Base-by-base conservation (phyloP, 1,140 invertebrate species). In the Linepithema humile region DNA sequence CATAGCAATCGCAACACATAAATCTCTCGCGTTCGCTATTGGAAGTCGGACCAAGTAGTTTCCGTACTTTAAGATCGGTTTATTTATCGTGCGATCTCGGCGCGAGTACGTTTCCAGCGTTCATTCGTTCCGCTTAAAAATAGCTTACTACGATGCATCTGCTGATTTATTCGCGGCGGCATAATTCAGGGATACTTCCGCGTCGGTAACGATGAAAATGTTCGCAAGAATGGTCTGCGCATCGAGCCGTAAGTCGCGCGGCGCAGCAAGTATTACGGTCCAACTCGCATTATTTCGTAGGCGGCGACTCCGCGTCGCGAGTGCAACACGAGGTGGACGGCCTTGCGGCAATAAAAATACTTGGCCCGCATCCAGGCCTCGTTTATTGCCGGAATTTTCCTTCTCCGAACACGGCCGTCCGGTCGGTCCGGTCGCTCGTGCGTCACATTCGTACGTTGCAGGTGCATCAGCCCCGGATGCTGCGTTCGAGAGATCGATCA, bases 301-400 rank as follows among this genome's bases (percentile, higher is more conserved):
- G 84, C 83, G 74, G 83, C 50, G 72, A 80, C 74, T 62, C 40
- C 55, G 60, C 64, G 57, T 48, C 45, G 48, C 59, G 35, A 53
- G 23, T 64, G 82, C 60, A 69, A 84, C 85, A 35, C 59, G 32
- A 57, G 43, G 45, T 64, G 72, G 65, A 70, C 53, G 55, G 78
- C 48, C 83, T 80, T 84, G 60, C 67, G 78, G 43, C 72, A 88
- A 89, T 89, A 88, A 89, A 89, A 88, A 89, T 89, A 89, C 84
- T 89, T 89, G 88, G 88, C 88, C 43, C 59, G 78, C 43, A 75
- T 88, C 88, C 88, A 89, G n/a, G 50, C 57, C 62, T 40, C 83
- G 80, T 89, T 89, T 89, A 89, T 89, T 89, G 87, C 84, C 69
- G 57, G 73, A 89, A 89, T 88, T 88, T 88, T 88, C 87, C 73